Evolutionary conservation across 2,888 invertebrate genomes (phyloP).

Genomic region (Oxystoma pomonae): DNA sequence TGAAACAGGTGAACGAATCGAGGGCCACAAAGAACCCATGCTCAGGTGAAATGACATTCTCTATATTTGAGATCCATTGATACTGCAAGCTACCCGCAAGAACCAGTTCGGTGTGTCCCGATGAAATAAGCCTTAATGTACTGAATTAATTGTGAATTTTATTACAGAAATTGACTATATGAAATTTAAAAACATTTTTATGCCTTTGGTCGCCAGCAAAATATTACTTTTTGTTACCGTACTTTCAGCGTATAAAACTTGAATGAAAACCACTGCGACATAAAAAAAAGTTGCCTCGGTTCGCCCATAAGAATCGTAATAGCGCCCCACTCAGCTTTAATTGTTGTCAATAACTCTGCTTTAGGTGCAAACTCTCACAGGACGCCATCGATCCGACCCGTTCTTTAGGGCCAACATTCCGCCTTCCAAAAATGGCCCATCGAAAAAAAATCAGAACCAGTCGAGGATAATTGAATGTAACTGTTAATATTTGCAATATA

Average conservation of each 20-base stretch:
- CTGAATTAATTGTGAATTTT: constrained; percentile 40
- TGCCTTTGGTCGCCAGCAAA: constrained; percentile 22
- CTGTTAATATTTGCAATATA: background rate
- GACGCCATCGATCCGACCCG: constrained; percentile 15
- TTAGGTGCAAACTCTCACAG: constrained; percentile 33
- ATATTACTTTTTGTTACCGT: constrained; percentile 24
- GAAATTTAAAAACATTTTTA: constrained; percentile 35
- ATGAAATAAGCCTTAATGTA: constrained; percentile 38
- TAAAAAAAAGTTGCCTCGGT: background rate
- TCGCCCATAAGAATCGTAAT: background rate
- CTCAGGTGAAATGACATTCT: constrained; percentile 25
- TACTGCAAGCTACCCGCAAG: constrained; percentile 22
- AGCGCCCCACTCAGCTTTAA: background rate
- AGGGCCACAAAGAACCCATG: constrained; percentile 11
- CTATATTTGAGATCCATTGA: constrained; percentile 34
- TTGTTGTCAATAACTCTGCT: constrained; percentile 14
- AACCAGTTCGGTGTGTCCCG: constrained; percentile 33
- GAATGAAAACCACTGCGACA: constrained; percentile 26
- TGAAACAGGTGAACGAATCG: constrained; percentile 8
- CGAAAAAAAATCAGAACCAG: background rate
- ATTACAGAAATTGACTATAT: constrained; percentile 35
- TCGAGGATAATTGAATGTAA: background rate
- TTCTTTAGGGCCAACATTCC: constrained; percentile 13
- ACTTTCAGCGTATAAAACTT: constrained; percentile 13
- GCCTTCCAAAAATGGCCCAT: constrained; percentile 12